phyloP scores from a whole-genome alignment of 2,797 vertebrate genomes.

The Aulostomus chinensis region DNA sequence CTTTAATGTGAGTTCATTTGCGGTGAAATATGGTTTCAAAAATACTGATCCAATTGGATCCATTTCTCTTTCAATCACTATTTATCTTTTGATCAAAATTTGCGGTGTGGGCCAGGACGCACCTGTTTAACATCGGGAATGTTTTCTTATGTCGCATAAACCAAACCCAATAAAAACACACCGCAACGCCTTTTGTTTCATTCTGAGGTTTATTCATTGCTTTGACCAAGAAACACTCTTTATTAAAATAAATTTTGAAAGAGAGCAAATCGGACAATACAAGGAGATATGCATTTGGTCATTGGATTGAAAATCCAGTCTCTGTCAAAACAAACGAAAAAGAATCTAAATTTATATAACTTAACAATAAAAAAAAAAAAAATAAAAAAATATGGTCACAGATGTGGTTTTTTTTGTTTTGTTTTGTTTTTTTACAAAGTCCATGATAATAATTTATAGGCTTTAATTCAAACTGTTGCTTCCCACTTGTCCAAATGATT shows the following conservation, averaged over 20 bases:
- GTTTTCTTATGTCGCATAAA: slow-evolving; percentile 37
- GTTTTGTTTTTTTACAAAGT: slow-evolving; percentile 74
- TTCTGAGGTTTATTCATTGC: slow-evolving; percentile 83
- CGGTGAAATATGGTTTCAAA: too few relatives aligned
- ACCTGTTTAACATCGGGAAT: too few relatives aligned
- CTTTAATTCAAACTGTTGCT: slow-evolving; percentile 64
- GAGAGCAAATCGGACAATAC: slow-evolving; percentile 77
- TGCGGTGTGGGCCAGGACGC: too few relatives aligned
- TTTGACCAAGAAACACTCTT: slow-evolving; percentile 74
- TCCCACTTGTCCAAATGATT: slow-evolving; percentile 58
- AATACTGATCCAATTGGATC: too few relatives aligned
- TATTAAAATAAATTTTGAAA: slow-evolving; percentile 73
- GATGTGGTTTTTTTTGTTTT: too few relatives aligned
- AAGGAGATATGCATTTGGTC: slow-evolving; percentile 85
- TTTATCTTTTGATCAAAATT: too few relatives aligned
- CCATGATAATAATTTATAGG: slow-evolving; percentile 83
- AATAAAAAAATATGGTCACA: slow-evolving; percentile 70
- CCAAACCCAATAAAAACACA: slow-evolving; percentile 40
- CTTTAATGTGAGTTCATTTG: too few relatives aligned
- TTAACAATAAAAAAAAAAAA: slow-evolving; percentile 78
- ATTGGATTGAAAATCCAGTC: slow-evolving; percentile 87
- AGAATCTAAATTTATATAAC: slow-evolving; percentile 79
- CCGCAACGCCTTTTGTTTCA: slow-evolving; percentile 41
- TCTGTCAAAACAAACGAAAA: slow-evolving; percentile 74
- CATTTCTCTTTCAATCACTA: too few relatives aligned